Evolutionary conservation across 1,140 invertebrate species (phyloP), one percentile per base, ranked within the genome.

Genomic region (Dufourea novaeangliae): DNA sequence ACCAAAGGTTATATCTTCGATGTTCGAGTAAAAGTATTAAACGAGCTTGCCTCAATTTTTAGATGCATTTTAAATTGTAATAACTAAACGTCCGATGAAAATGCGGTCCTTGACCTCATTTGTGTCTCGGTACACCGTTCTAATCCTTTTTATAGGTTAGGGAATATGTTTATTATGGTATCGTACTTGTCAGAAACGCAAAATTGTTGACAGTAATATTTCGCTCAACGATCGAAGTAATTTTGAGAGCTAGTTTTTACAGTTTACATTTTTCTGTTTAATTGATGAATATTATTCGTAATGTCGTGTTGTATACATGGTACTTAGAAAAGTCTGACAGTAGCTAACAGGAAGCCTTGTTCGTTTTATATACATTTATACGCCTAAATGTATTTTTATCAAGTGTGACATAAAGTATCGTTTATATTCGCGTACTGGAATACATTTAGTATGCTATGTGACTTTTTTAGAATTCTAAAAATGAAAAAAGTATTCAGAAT

Each of bases 101-200:
- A 75, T 75, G 52, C 64, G 64, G 29, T 68, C 52, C 64, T 75
- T 75, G 73, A 75, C 73, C 73, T 68, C 52, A 27, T 75, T 75
- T 25, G n/a, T 11, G 8, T 37, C 11, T 46, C 4, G n/a, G 29
- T 75, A 59, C 34, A 37, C 57, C 29, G 52, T 52, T 57, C 39
- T 27, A n/a, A 68, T 75, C 22, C 11, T 52, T 44, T 57, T 68
- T 75, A 44, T 68, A 75, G 73, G 73, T 75, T 75, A 75, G 73
- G 39, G 57, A 57, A 59, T 68, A 22, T 68, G 46, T 68, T 75
- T 68, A 57, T 68, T 75, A 75, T 75, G 34, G 32, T 52, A 29
- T 62, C 22, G 41, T 27, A 68, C 10, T 34, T 27, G 41, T 75
- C 41, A 1, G 12, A 17, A 29, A n/a, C 0, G 8, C 34, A 32